Conservation (phyloP, 2,113 vertebrate genomes). For the Dromas ardeola region DNA sequence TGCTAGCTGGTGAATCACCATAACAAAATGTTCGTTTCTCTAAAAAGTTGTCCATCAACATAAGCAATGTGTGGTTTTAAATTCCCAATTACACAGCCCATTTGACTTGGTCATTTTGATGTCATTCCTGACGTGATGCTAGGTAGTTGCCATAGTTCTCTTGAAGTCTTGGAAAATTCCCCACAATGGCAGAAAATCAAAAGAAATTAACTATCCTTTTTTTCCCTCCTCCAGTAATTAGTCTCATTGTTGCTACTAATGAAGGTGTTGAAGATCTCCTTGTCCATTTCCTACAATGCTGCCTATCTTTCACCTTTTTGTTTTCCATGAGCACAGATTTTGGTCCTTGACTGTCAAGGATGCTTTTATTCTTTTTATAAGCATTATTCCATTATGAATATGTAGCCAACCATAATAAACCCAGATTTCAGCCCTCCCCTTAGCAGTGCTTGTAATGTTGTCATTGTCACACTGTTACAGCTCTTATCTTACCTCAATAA, state of each 20-base stretch:
- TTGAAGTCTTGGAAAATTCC: background rate
- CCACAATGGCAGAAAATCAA: background rate
- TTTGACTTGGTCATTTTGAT: background rate
- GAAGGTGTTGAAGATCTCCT: background rate
- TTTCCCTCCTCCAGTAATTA: background rate
- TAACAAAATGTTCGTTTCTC: background rate
- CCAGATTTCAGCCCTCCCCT: background rate
- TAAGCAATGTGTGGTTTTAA: background rate
- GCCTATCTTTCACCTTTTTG: background rate
- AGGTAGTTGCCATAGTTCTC: background rate
- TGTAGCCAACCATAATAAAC: background rate
- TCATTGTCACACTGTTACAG: background rate
- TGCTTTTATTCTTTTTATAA: background rate
- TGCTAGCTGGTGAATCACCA: slow-evolving; percentile 38
- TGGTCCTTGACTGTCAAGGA: background rate
- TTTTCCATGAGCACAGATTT: background rate
- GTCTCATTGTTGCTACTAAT: background rate
- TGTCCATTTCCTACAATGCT: background rate
- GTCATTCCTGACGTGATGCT: background rate
- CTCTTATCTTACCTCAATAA: background rate
- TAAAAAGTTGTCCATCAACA: background rate
- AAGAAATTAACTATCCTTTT: background rate
- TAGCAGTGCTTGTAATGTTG: background rate
- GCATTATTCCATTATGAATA: background rate
- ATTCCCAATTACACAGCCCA: background rate